Evolutionary conservation across 2,888 invertebrate species (phyloP).

Genomic region (Agonopterix alstromeriana): DNA sequence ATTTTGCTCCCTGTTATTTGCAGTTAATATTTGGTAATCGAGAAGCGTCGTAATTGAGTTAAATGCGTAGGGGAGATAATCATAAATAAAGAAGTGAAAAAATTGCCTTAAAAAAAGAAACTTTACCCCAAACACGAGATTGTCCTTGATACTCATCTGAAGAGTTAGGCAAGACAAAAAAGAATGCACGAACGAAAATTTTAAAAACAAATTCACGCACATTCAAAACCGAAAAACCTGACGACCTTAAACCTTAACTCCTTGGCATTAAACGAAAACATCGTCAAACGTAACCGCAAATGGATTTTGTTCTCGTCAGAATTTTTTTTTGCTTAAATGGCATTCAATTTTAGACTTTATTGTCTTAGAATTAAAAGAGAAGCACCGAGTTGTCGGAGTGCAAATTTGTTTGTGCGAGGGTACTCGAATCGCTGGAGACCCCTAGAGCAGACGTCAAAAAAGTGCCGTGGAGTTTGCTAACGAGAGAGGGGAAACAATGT

Average conservation of each 20-base stretch:
- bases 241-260: constrained; percentile 34
- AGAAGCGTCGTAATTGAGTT: no score
- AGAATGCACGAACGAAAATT: constrained; percentile 44
- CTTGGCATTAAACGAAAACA: constrained; percentile 25
- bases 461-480: constrained; percentile 60
- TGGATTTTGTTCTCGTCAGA: constrained; percentile 30
- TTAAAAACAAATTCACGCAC: constrained; percentile 17
- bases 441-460: constrained; percentile 68
- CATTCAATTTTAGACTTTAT: constrained; percentile 34
- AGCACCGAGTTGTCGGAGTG: constrained; percentile 17
- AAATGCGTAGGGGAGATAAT: no score
- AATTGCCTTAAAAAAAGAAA: constrained; percentile 5
- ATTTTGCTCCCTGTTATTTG: no score
- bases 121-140: constrained; percentile 30
- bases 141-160: constrained; percentile 47
- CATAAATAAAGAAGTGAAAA: no score
- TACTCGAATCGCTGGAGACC: constrained; percentile 55
- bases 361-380: constrained; percentile 20
- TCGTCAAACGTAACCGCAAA: constrained; percentile 26
- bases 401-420: constrained; percentile 29
- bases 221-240: constrained; percentile 10
- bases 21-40: no score
- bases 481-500: constrained; percentile 57
- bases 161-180: constrained; percentile 38
- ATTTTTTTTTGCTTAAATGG: constrained; percentile 15